Percentiles rank a stretch among this genome's conserved stretches.
Conservation (phyloP, 2,888 invertebrate species). For the Pristionchus entomophagus region DNA sequence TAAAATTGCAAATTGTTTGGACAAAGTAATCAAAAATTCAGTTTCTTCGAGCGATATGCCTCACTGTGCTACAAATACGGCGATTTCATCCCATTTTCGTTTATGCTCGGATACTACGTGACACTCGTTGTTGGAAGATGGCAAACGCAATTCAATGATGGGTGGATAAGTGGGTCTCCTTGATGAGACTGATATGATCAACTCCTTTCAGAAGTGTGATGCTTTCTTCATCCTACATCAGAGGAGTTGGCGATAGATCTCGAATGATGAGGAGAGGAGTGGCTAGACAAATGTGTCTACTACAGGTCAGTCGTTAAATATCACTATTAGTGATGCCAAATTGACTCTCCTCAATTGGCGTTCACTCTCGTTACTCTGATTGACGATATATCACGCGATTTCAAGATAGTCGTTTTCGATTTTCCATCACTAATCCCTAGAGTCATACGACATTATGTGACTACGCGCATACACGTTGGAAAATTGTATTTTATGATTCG, state of each 20-base stretch:
- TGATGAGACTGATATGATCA: neutral
- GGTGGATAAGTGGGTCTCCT: slow-evolving; percentile 26
- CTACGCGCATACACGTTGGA: too few relatives aligned
- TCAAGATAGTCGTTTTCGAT: too few relatives aligned
- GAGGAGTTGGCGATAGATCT: slow-evolving; percentile 30
- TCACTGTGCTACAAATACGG: slow-evolving; percentile 1
- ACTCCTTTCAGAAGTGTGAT: slow-evolving; percentile 8
- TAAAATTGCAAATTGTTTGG: too few relatives aligned
- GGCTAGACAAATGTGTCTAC: slow-evolving; percentile 36
- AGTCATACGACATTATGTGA: too few relatives aligned
- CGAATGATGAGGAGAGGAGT: slow-evolving; percentile 38
- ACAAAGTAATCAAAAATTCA: neutral
- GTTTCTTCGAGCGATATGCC: neutral
- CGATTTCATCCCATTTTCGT: slow-evolving; percentile 44
- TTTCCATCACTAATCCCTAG: too few relatives aligned
- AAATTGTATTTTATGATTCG: too few relatives aligned
- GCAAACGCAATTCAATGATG: slow-evolving; percentile 43
- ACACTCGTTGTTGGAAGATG: slow-evolving; percentile 43
- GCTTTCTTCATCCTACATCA: slow-evolving; percentile 14
- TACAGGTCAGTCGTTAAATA: too few relatives aligned
- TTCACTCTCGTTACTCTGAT: too few relatives aligned
- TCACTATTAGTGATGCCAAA: too few relatives aligned
- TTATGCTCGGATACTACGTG: slow-evolving; percentile 46
- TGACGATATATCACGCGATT: too few relatives aligned
- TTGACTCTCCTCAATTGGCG: too few relatives aligned